A percentile compares a stretch with the other conserved stretches of the same genome.
Evolutionary conservation across 2,113 vertebrate species (phyloP).

Genomic region (Gobio gobio): DNA sequence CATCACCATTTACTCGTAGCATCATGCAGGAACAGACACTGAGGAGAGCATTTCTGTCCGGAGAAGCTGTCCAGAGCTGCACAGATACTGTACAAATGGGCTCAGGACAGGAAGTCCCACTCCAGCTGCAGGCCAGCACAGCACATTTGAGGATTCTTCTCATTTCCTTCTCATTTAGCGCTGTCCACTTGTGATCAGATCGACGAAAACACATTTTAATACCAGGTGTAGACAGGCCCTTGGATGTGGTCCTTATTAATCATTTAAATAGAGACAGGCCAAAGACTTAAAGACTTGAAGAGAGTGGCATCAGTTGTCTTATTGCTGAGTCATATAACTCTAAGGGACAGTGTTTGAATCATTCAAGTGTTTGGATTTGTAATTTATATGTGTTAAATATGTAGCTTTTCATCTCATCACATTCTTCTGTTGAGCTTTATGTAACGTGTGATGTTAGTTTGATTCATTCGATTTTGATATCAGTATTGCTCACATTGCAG

Average conservation of each 20-base stretch:
- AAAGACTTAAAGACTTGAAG: neutral
- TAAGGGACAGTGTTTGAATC: constrained; percentile 1
- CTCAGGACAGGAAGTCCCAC: neutral
- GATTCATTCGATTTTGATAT: neutral
- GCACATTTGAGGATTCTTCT: constrained; percentile 2
- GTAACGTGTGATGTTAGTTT: neutral
- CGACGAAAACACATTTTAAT: neutral
- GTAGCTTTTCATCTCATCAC: neutral
- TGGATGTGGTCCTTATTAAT: neutral
- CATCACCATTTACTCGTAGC: constrained; percentile 94
- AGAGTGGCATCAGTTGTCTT: neutral
- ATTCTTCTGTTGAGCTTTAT: neutral
- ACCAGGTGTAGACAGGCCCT: neutral
- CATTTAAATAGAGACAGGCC: neutral
- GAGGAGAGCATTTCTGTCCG: neutral
- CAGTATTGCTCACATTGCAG: neutral
- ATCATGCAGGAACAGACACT: neutral
- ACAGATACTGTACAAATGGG: neutral
- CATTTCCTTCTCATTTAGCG: neutral
- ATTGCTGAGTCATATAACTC: neutral
- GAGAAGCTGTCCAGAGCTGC: neutral
- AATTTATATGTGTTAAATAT: neutral
- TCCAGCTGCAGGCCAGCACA: constrained; percentile 18
- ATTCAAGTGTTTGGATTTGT: neutral
- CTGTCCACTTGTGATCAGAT: neutral